Conservation (phyloP, 2,888 invertebrate genomes). For the Aethes cnicana region DNA sequence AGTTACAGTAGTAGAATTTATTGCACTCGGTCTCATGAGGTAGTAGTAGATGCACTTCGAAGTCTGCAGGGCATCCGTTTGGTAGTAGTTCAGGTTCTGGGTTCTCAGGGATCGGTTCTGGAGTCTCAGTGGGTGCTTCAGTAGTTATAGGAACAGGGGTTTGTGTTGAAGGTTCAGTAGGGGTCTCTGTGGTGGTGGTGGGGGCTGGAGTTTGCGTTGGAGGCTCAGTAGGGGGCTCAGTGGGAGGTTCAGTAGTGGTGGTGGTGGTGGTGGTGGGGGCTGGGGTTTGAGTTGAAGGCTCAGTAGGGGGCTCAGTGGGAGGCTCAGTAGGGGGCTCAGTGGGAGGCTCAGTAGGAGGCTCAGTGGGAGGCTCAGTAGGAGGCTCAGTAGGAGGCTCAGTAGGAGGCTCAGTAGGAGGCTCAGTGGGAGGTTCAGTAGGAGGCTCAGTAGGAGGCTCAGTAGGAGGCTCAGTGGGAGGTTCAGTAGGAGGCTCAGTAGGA, state of each 20-base stretch:
- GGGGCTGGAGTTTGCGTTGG: no score
- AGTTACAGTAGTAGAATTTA: slow-evolving; percentile 49
- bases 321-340: slow-evolving; percentile 10
- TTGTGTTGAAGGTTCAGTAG: slow-evolving; percentile 28
- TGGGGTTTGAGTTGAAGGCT: slow-evolving; percentile 1
- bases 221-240: slow-evolving; percentile 23
- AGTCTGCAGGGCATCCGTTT: slow-evolving; percentile 45
- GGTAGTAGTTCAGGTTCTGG: slow-evolving; percentile 29
- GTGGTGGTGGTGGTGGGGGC: slow-evolving; percentile 17
- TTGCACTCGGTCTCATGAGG: slow-evolving; percentile 45
- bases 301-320: slow-evolving; percentile 10
- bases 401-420: no score
- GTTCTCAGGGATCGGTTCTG: slow-evolving; percentile 10
- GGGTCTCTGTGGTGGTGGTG: slow-evolving; percentile 15
- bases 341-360: slow-evolving; percentile 12
- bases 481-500: no score
- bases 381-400: no score
- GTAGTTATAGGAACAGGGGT: slow-evolving; percentile 23
- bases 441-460: no score
- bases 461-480: no score
- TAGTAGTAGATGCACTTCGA: slow-evolving; percentile 39
- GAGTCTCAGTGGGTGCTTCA: slow-evolving; percentile 23
- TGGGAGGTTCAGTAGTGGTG: slow-evolving; percentile 4
- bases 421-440: no score
- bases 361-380: slow-evolving; percentile 17